Base-by-base conservation (phyloP, 2,888 invertebrate genomes). In the Hydrotaea cyrtoneurina region DNA sequence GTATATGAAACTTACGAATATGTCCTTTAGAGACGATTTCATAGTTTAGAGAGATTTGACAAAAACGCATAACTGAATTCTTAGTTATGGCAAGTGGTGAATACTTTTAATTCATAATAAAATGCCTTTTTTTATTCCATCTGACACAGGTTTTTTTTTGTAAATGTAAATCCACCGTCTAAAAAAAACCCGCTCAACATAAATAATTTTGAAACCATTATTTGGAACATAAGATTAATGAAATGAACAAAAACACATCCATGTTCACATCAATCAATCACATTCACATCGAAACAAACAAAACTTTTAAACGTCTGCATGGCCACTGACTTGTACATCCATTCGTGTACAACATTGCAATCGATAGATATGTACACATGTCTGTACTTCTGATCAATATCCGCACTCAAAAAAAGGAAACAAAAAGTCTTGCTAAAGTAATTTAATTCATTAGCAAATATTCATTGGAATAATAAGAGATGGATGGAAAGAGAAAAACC, bases 301-400 rank as follows among this genome's bases (percentile, higher is more conserved):
- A 66, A 50, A 83, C 66, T 64, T 79, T 72, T 79, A 55, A 72
- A 21, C 31, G 36, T 11, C 53, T 19, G 57, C 50, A 72, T 69
- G 50, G 11, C n/a, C 15, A 8, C 11, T 19, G 10, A 53, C 66
- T 2, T 31, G 31, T 10, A n/a, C 50, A 11, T 39, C 69, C 59
- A 75, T 55, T 21, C 62, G 23, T n/a, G 17, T 17, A 15, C 21
- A 19, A 64, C n/a, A 46, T 46, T 36, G 23, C 55, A 74, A 57
- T 36, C 23, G 17, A 31, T 53, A 15, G 50, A 66, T 13, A 10
- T 11, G 39, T 8, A 39, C 13, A 13, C 13, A 11, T 39, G 39
- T 39, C 1, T 8, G 39, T 66, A 55, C 90, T 91, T 90, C 53
- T 89, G 89, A 89, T 88, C 87, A 88, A 88, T 89, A 90, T 89